Percentiles rank a stretch among this genome's conserved stretches.
phyloP scores from a whole-genome alignment of 1,140 invertebrate genomes.

The Dinoponera quadriceps region DNA sequence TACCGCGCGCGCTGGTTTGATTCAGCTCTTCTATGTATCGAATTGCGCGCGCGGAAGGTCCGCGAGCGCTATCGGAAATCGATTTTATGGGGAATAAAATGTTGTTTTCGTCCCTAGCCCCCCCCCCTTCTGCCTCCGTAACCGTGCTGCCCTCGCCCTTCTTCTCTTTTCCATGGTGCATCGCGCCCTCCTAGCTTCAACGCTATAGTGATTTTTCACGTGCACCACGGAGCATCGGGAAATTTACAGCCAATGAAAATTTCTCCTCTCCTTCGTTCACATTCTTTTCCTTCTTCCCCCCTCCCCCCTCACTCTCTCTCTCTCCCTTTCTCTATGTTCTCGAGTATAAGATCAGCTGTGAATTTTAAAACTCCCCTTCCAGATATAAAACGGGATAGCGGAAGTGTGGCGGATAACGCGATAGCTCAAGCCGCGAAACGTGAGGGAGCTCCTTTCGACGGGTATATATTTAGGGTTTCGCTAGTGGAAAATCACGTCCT shows the following conservation, averaged over 20 bases:
- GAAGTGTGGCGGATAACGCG: slow-evolving; percentile 2
- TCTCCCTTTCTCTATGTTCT: not conserved
- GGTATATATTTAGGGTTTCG: not conserved
- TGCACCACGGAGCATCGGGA: not conserved
- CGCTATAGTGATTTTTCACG: slow-evolving; percentile 53
- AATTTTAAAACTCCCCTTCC: slow-evolving; percentile 39
- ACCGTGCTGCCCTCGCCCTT: not conserved
- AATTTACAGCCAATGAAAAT: slow-evolving; percentile 64
- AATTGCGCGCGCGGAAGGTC: slow-evolving; percentile 22
- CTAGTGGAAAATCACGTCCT: slow-evolving; percentile 41
- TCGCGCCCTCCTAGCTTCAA: not conserved
- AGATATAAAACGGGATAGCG: slow-evolving; percentile 1
- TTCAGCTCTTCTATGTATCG: slow-evolving; percentile 30
- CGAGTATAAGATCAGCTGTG: slow-evolving; percentile 49
- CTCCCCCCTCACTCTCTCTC: not conserved
- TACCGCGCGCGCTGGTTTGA: slow-evolving; percentile 18
- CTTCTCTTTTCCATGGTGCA: slow-evolving; percentile 7
- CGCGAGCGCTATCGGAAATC: slow-evolving; percentile 44
- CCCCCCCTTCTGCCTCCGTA: not conserved
- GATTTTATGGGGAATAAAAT: slow-evolving; percentile 65
- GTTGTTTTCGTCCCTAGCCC: too few species aligned
- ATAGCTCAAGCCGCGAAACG: slow-evolving; percentile 11
- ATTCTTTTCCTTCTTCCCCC: too few species aligned
- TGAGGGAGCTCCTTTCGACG: not conserved
- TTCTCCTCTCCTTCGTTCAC: not conserved